Conservation (phyloP, 2,113 vertebrate genomes). For the Pachypanchax playfairii region DNA sequence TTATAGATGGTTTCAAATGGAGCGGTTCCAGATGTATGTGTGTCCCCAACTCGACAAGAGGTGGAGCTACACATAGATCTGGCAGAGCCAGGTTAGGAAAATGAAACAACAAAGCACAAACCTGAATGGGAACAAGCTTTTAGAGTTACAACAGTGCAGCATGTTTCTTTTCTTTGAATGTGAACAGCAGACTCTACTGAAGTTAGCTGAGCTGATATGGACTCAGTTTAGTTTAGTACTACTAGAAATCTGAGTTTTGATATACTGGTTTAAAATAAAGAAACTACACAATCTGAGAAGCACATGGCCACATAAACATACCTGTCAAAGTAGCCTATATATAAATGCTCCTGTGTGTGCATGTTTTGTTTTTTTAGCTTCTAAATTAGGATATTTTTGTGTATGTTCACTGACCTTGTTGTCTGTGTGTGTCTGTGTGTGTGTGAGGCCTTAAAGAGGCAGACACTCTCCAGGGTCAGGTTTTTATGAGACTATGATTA, state of each 20-base stretch:
- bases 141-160: constrained; percentile 26
- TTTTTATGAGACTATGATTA: constrained; percentile 77
- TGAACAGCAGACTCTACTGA: constrained; percentile 21
- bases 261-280: constrained; percentile 53
- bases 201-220: constrained; percentile 57
- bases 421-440: constrained; percentile 8
- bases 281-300: constrained; percentile 53
- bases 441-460: constrained; percentile 55
- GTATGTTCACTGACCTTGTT: constrained; percentile 5
- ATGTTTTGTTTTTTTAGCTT: constrained; percentile 1
- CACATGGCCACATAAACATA: constrained; percentile 48
- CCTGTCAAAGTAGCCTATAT: constrained; percentile 40
- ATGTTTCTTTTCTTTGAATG: constrained; percentile 16
- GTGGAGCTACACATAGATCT: too few relatives aligned
- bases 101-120: constrained; percentile 8
- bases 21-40: too few relatives aligned
- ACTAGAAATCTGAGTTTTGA: constrained; percentile 53
- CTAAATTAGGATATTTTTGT: neutral
- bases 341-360: constrained; percentile 30
- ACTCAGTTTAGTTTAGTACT: constrained; percentile 54
- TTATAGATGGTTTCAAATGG: too few relatives aligned
- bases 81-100: too few relatives aligned
- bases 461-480: constrained; percentile 68
- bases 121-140: constrained; percentile 26
- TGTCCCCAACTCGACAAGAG: too few relatives aligned